These are phyloP conservation scores for Empidonax alnorum DNA, from an alignment of 2,113 vertebrate species.

Conservation along the genomic window DNA sequence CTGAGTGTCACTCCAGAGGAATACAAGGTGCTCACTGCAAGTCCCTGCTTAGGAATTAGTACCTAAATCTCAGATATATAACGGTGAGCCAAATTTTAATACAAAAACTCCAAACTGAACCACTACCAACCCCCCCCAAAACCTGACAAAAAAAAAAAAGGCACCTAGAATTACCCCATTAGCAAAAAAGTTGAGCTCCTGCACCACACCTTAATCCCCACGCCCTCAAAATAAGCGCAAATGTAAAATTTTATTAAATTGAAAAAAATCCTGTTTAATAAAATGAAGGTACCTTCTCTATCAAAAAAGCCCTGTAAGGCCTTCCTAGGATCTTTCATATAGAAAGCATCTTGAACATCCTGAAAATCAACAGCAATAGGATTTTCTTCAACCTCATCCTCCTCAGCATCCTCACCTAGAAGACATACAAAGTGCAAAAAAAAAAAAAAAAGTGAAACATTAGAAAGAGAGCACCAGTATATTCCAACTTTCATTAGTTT, in stretches of 20 bases:
- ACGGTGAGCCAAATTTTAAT: not conserved
- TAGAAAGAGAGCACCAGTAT: not conserved
- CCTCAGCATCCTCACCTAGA: slow-evolving; percentile 89
- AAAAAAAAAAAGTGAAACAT: not conserved
- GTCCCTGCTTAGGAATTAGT: not conserved
- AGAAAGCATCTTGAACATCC: slow-evolving; percentile 93
- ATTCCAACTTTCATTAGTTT: not conserved
- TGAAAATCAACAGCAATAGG: slow-evolving; percentile 96
- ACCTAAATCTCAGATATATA: not conserved
- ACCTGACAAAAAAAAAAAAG: not conserved
- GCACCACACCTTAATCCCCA: not conserved
- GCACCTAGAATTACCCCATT: not conserved
- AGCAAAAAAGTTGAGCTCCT: not conserved
- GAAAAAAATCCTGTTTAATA: not conserved
- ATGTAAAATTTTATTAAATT: not conserved
- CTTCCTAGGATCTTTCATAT: slow-evolving; percentile 96
- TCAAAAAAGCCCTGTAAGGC: slow-evolving; percentile 97
- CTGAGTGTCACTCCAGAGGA: not conserved
- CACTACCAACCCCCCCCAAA: not conserved
- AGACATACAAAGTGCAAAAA: not conserved
- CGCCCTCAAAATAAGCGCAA: not conserved
- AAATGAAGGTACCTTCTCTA: slow-evolving; percentile 84
- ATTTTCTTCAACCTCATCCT: slow-evolving; percentile 97
- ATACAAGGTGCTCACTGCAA: not conserved
- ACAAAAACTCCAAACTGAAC: not conserved